These are phyloP conservation scores for Patiria pectinifera DNA, from an alignment of 53 echinoderm and acorn worm genomes.

Conservation along the genomic window DNA sequence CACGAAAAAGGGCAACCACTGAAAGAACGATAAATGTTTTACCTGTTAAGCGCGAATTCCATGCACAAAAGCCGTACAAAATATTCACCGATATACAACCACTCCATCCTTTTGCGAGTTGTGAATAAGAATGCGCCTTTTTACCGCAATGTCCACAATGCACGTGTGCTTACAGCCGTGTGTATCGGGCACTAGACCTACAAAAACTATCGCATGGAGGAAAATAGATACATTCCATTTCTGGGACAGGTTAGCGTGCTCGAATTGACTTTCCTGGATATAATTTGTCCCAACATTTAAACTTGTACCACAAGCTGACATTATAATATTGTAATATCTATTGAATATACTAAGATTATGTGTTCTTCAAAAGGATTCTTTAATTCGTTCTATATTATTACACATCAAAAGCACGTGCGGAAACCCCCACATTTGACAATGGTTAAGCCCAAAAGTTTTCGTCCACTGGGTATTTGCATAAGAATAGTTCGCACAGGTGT, in stretches of 20 bases:
- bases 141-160: too few relatives aligned
- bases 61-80: background rate
- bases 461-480: background rate
- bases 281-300: background rate
- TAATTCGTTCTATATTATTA: too few relatives aligned
- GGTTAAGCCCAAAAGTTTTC: conserved; percentile 34
- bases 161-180: background rate
- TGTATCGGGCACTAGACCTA: background rate
- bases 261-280: background rate
- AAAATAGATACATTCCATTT: background rate
- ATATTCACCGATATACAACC: too few relatives aligned
- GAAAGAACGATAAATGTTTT: background rate
- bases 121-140: too few relatives aligned
- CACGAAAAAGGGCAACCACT: background rate
- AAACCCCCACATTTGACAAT: background rate
- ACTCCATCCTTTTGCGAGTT: too few relatives aligned
- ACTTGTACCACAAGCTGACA: too few relatives aligned
- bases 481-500: conserved; percentile 11
- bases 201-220: background rate
- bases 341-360: background rate
- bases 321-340: background rate
- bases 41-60: background rate
- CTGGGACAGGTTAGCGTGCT: background rate
- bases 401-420: background rate
- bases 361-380: background rate